Base-by-base conservation (phyloP, 1,140 invertebrate species). In the Hyposmocoma kahamanoa region DNA sequence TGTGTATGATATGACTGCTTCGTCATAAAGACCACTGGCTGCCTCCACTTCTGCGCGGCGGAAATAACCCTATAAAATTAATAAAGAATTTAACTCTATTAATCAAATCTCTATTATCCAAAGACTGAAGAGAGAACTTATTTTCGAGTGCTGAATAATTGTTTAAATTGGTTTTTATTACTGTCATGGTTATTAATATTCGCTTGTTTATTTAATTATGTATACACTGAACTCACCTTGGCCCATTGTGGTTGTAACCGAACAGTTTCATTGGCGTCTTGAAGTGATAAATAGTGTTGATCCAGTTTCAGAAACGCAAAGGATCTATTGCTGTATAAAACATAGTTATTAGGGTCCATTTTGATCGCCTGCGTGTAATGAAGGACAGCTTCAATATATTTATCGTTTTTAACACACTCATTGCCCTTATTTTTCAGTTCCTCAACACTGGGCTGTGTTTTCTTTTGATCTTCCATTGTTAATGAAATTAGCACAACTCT, bases 361-460 rank as follows among this genome's bases (percentile, higher is more conserved):
- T 94, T 93, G 62, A 95, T 91, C 1, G 93, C 94, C 68, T 94
- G 90, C 10, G 92, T 93, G 68, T 95, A 95, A 83, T 94, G 92
- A 42, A 95, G 78, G 47, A 94, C 88, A 15, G 94, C 94, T 82
- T 95, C 93, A 57, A 90, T 89, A 73, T 87, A 92, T 62, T 94
- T 93, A 47, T 89, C 88, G 60, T 91, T 87, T 75, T 91, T 92
- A 8, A 95, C 89, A 79, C 92, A 93, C 42, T 90, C 88, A 83
- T 96, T 95, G 18, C 94, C 94, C 61, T 91, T 88, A 67, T 90
- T 90, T 77, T 94, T 94, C 15, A 94, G 69, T 49, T 81, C 75
- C 59, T 82, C 80, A 11, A 72, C 67, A 52, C 54, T 80, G 13
- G 55, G 30, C 5, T n/a, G n/a, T n/a, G n/a, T n/a, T n/a, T n/a